These are phyloP conservation scores for Plemyria rubiginata DNA, from an alignment of 2,888 invertebrate genomes.

Conservation along the genomic window DNA sequence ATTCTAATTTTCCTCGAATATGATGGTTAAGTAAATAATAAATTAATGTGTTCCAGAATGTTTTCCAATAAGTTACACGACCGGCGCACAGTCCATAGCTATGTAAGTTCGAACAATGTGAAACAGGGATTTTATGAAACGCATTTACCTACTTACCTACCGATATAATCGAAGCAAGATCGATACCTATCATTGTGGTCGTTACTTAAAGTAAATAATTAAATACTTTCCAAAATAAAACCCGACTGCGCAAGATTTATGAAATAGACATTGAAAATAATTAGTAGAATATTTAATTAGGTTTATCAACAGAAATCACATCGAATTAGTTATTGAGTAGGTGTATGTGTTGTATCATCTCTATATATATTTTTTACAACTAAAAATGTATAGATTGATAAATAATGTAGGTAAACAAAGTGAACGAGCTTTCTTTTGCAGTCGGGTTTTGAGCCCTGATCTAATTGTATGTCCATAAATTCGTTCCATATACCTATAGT, in stretches of 20 bases:
- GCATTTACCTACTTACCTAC: conserved; percentile 42
- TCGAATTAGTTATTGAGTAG: background rate
- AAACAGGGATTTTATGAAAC: conserved; percentile 76
- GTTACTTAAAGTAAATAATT: conserved; percentile 2
- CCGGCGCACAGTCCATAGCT: conserved; percentile 57
- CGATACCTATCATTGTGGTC: conserved; percentile 11
- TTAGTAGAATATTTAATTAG: too few species aligned
- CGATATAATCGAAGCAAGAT: conserved; percentile 27
- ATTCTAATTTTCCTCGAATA: conserved; percentile 37
- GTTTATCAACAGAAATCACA: background rate
- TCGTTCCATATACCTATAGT: too few species aligned
- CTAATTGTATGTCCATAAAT: conserved; percentile 1
- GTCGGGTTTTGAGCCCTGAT: conserved; percentile 16
- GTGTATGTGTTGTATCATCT: conserved; percentile 1
- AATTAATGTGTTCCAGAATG: conserved; percentile 76
- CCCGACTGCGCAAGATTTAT: conserved; percentile 18
- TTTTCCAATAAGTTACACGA: conserved; percentile 71
- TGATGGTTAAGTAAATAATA: conserved; percentile 44
- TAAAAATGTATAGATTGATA: background rate
- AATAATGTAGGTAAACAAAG: background rate
- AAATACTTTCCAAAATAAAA: conserved; percentile 14
- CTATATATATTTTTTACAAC: background rate
- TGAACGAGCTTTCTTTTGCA: conserved; percentile 5
- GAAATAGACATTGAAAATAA: background rate
- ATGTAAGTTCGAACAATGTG: conserved; percentile 64